phyloP scores from a whole-genome alignment of 2,113 vertebrate genomes.

The Reinhardtius hippoglossoides region DNA sequence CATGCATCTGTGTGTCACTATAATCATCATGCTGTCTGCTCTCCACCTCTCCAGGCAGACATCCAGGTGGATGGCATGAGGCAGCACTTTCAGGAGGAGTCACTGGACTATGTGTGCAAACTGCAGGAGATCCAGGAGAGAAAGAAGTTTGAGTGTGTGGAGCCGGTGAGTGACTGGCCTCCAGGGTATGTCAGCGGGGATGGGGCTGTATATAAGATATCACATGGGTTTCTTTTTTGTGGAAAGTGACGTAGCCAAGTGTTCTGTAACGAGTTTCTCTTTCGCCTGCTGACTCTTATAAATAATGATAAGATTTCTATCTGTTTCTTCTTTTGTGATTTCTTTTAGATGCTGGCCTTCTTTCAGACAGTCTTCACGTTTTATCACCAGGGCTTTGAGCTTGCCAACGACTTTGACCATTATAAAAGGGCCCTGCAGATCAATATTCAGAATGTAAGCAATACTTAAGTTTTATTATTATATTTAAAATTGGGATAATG shows the following conservation, averaged over 20 bases:
- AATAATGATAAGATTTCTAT: not conserved
- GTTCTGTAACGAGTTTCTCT: slow-evolving; percentile 19
- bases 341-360: slow-evolving; percentile 93
- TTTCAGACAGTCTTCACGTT: slow-evolving; percentile 99
- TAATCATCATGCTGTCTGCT: slow-evolving; percentile 51
- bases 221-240: not conserved
- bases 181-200: not conserved
- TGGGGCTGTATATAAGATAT: not conserved
- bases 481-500: not conserved
- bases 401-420: slow-evolving; percentile 97
- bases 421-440: slow-evolving; percentile 96
- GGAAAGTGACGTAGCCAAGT: not conserved
- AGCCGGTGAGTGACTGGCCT: slow-evolving; percentile 89
- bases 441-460: slow-evolving; percentile 98
- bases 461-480: not conserved
- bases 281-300: slow-evolving; percentile 8
- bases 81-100: slow-evolving; percentile 94
- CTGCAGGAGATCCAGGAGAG: slow-evolving; percentile 98
- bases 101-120: slow-evolving; percentile 95
- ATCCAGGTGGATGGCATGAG: slow-evolving; percentile 90
- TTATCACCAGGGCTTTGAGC: slow-evolving; percentile 97
- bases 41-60: slow-evolving; percentile 86
- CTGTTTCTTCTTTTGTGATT: slow-evolving; percentile 15
- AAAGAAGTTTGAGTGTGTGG: slow-evolving; percentile 99
- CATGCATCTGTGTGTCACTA: slow-evolving; percentile 8